Evolutionary conservation across 2,888 invertebrate species (phyloP).

Genomic region (Sceliomorpha sp.): DNA sequence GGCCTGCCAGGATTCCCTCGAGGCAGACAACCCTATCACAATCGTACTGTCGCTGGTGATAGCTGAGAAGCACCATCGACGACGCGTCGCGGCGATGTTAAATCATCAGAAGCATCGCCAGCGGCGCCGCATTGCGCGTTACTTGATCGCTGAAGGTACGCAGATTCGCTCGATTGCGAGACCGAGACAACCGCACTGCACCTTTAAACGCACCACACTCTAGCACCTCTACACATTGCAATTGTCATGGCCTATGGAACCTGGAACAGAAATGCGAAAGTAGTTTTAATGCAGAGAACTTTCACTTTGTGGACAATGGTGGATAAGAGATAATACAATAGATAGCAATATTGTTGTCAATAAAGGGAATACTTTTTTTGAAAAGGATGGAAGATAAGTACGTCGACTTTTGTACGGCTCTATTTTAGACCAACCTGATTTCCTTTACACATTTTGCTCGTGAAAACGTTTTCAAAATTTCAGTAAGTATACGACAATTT

Average conservation of each 20-base stretch:
- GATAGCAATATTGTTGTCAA: no score
- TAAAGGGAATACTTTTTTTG: no score
- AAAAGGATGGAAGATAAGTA: no score
- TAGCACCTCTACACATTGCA: conserved; percentile 82
- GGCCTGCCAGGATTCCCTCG: conserved; percentile 62
- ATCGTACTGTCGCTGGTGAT: conserved; percentile 71
- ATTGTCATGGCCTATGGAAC: conserved; percentile 91
- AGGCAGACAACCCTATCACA: conserved; percentile 77
- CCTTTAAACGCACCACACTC: conserved; percentile 75
- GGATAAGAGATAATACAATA: no score
- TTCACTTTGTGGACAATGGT: neutral
- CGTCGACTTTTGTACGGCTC: no score
- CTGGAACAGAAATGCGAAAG: conserved; percentile 77
- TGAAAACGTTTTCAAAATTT: no score
- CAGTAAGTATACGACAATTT: no score
- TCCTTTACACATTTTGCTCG: no score
- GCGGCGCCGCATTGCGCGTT: conserved; percentile 47
- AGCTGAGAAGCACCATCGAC: conserved; percentile 59
- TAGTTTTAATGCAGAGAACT: neutral
- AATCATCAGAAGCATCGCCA: conserved; percentile 51
- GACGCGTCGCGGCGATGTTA: conserved; percentile 49
- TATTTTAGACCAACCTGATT: no score
- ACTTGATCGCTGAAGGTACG: conserved; percentile 55
- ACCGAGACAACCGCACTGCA: conserved; percentile 65
- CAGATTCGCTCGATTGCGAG: conserved; percentile 53